These are phyloP conservation scores for Festucalex cinctus DNA, from an alignment of 2,113 vertebrate species.

Conservation along the genomic window DNA sequence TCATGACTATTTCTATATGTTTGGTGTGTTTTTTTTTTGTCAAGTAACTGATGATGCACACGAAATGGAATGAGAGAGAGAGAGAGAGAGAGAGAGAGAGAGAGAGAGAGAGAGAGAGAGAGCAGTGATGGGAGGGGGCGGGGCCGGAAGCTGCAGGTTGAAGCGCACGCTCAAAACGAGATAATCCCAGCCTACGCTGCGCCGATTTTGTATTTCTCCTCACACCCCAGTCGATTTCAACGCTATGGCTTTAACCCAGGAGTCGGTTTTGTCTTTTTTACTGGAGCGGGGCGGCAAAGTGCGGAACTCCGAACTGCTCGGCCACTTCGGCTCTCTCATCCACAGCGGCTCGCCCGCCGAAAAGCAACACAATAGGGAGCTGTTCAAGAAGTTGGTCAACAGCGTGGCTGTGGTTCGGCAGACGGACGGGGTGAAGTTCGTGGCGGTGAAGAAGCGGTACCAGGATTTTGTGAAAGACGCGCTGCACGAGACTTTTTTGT, in stretches of 20 bases:
- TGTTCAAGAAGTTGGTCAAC: slow-evolving; percentile 83
- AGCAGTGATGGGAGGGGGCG: not conserved
- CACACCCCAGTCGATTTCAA: no score
- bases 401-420: slow-evolving; percentile 82
- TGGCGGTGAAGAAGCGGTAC: slow-evolving; percentile 77
- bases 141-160: slow-evolving; percentile 73
- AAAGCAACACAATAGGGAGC: slow-evolving; percentile 75
- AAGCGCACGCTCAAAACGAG: slow-evolving; percentile 1
- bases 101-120: no score
- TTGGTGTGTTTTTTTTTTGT: no score
- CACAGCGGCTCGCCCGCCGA: slow-evolving; percentile 69
- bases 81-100: no score
- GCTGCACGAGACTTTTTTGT: not conserved
- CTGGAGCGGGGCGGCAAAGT: slow-evolving; percentile 79
- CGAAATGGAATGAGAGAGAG: no score
- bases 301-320: slow-evolving; percentile 78
- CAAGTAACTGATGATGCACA: no score
- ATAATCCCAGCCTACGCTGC: slow-evolving; percentile 8
- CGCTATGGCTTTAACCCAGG: slow-evolving; percentile 76
- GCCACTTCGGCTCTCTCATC: slow-evolving; percentile 75
- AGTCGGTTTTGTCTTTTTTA: slow-evolving; percentile 78
- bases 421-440: slow-evolving; percentile 77
- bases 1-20: no score
- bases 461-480: slow-evolving; percentile 50
- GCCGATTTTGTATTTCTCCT: not conserved